These are phyloP conservation scores for Carlito syrichta DNA, from an alignment of 2,113 vertebrate species.

Conservation along the genomic window DNA sequence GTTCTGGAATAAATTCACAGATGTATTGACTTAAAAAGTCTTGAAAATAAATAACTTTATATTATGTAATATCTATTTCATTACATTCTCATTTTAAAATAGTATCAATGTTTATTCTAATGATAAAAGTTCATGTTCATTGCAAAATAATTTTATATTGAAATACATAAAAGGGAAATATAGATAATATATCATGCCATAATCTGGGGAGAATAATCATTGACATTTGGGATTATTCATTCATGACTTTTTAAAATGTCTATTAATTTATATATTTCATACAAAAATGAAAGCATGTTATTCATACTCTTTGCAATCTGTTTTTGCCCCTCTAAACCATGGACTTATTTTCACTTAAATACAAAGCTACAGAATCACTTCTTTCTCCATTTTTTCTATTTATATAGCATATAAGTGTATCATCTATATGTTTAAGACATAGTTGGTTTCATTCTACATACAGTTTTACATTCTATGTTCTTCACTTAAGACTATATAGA, in stretches of 20 bases:
- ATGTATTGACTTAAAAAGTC: background rate
- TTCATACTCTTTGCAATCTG: background rate
- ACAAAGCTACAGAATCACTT: background rate
- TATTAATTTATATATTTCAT: background rate
- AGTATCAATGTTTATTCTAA: background rate
- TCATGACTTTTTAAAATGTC: background rate
- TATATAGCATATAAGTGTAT: background rate
- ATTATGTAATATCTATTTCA: background rate
- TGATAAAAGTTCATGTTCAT: background rate
- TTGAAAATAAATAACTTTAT: background rate
- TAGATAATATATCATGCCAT: background rate
- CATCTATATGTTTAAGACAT: background rate
- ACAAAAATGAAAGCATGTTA: background rate
- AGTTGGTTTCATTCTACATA: background rate
- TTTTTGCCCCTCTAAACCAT: background rate
- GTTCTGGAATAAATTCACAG: background rate
- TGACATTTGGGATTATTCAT: background rate
- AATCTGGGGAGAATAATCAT: background rate
- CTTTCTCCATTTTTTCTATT: constrained; percentile 13
- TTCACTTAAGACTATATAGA: background rate
- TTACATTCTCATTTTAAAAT: background rate
- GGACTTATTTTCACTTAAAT: background rate
- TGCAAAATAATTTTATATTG: background rate
- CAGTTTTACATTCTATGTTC: background rate
- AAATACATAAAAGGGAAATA: background rate